Base-by-base conservation (phyloP, 2,113 vertebrate genomes). In the Ameiurus melas region DNA sequence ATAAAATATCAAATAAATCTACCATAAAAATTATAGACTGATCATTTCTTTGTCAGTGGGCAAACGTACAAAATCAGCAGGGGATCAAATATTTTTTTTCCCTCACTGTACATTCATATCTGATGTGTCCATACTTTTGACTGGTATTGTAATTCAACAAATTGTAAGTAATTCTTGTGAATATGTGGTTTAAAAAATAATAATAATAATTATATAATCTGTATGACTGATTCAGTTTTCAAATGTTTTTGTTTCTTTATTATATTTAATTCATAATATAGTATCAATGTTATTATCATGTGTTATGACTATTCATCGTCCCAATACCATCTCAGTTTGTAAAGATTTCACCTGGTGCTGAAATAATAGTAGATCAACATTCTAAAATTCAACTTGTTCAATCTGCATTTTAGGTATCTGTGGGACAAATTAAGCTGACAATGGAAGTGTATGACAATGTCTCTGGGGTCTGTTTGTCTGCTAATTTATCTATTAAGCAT, bases 401-500 rank as follows among this genome's bases (percentile, higher is more conserved):
- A 55, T 80, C n/a, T 80, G 27, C 17, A 33, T 57, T 81, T 43
- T 64, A 87, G 75, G 75, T 77, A 25, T 58, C 53, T 73, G 20
- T 64, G 33, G 51, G 25, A 64, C 55, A 53, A 85, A 5, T 36
- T 13, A 84, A 58, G 20, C 6, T 0, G 47, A 66, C 68, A 73
- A 75, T 83, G 36, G 70, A 78, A 16, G 27, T 16, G 13, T 20
- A 85, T 55, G 82, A 36, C 47, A 87, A 82, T 36, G 10, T 30
- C 43, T 84, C 64, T 36, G 53, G 30, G n/a, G 83, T 47, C 39
- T 91, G 90, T 68, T 19, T 53, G 30, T 60, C 80, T 19, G 43
- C 90, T 22, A 86, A 91, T 51, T 57, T 58, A 1, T 47, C 36
- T 36, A 85, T 92, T 83, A 89, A 87, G 62, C n/a, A 19, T 9